phyloP scores from a whole-genome alignment of 1,140 invertebrate species.

The Homarus americanus region DNA sequence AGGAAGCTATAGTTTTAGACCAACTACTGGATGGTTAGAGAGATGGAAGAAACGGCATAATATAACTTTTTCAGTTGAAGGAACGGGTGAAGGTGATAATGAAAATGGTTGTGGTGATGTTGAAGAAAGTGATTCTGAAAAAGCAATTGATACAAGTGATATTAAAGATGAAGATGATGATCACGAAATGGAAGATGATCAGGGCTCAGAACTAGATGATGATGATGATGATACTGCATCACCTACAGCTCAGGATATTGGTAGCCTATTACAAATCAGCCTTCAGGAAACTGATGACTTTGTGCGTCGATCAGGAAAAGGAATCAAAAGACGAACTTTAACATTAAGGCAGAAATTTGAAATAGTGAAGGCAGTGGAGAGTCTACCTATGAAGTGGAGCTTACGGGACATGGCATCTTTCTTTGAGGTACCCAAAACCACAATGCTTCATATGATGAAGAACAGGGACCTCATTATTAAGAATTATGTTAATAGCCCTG shows the following conservation, averaged over 20 bases:
- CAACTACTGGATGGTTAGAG: conserved; percentile 40
- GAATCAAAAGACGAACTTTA: conserved; percentile 45
- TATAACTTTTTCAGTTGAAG: conserved; percentile 38
- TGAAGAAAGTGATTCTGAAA: conserved; percentile 31
- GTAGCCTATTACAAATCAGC: conserved; percentile 41
- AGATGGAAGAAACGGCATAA: conserved; percentile 41
- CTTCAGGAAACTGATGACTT: conserved; percentile 44
- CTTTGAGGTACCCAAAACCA: conserved; percentile 41
- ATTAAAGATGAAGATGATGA: conserved; percentile 29
- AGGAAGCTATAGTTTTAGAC: conserved; percentile 35
- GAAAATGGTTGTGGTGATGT: neutral
- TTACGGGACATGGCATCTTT: conserved; percentile 44
- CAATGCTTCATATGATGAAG: conserved; percentile 48
- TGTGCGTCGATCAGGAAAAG: conserved; percentile 40
- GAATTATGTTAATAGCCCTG: conserved; percentile 43
- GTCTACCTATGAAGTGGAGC: conserved; percentile 45
- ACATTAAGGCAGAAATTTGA: conserved; percentile 49
- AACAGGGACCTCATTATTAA: conserved; percentile 36
- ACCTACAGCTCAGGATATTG: conserved; percentile 40
- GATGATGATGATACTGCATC: conserved; percentile 14
- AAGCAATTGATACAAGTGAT: neutral
- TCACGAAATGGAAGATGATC: conserved; percentile 20
- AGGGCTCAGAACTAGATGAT: conserved; percentile 32
- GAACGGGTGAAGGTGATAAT: neutral
- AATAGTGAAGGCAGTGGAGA: conserved; percentile 40